A percentile compares a stretch with the other conserved stretches of the same genome.
phyloP scores from a whole-genome alignment of 2,113 vertebrate genomes.

The Falcunculus frontatus region DNA sequence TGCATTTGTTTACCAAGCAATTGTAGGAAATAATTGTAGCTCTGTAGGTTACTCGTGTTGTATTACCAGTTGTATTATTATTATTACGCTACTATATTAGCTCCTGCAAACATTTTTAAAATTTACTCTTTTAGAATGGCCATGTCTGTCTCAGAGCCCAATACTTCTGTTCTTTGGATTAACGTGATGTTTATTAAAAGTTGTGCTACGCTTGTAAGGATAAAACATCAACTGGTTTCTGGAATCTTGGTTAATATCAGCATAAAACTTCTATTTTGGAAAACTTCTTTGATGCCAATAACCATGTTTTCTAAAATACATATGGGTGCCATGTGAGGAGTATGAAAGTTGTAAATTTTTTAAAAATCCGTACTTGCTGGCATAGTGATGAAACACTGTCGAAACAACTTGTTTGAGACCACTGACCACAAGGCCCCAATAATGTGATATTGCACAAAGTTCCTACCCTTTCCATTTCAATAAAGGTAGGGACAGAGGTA shows the following conservation, averaged over 20 bases:
- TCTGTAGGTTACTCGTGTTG: not conserved
- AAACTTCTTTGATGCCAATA: not conserved
- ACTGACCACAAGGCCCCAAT: not conserved
- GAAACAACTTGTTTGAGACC: not conserved
- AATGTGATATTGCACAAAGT: not conserved
- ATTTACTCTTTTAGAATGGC: not conserved
- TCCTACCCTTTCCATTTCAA: not conserved
- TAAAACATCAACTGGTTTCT: not conserved
- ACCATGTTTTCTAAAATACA: not conserved
- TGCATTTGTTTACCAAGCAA: not conserved
- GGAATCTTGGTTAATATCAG: not conserved
- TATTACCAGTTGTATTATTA: not conserved
- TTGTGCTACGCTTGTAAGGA: not conserved
- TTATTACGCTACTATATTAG: not conserved
- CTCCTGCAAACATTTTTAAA: not conserved
- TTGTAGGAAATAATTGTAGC: not conserved
- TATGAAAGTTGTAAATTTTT: not conserved
- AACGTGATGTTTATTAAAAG: not conserved
- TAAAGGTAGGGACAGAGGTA: not conserved
- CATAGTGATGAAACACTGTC: not conserved
- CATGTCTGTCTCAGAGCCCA: fast-evolving
- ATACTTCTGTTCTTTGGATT: not conserved
- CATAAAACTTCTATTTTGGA: not conserved
- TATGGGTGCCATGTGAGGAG: not conserved
- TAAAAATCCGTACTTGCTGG: not conserved